Percentiles rank a stretch among this genome's conserved stretches.
Conservation (phyloP, 2,888 invertebrate species). For the Platypus cylindrus region DNA sequence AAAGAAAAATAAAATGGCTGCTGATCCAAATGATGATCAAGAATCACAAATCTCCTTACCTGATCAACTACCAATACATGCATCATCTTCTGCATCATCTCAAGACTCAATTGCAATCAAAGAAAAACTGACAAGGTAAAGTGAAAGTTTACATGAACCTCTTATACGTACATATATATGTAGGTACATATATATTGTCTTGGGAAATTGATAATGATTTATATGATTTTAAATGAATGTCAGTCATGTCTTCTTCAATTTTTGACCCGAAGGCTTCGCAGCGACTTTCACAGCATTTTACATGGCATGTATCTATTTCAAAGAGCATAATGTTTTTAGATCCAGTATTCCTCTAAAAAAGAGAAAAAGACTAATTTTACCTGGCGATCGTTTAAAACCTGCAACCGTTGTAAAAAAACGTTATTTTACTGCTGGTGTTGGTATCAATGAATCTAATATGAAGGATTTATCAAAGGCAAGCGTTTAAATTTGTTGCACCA, state of each 20-base stretch:
- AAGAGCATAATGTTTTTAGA: constrained; percentile 1
- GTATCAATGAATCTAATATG: constrained; percentile 14
- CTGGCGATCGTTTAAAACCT: constrained; percentile 11
- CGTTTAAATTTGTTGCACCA: neutral
- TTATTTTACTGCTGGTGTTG: constrained; percentile 18
- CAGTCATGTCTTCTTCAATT: too few relatives aligned
- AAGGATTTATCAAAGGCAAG: constrained; percentile 13
- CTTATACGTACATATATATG: too few relatives aligned
- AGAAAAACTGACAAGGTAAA: constrained; percentile 2
- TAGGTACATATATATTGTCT: too few relatives aligned
- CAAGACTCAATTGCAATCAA: constrained; percentile 2
- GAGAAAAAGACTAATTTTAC: neutral
- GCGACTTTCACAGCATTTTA: too few relatives aligned
- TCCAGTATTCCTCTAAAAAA: constrained; percentile 5
- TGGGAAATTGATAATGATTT: too few relatives aligned
- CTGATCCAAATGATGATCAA: too few relatives aligned
- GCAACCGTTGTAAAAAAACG: constrained; percentile 10
- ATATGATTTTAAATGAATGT: too few relatives aligned
- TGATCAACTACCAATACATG: constrained; percentile 12
- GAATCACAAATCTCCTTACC: constrained; percentile 15
- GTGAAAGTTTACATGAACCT: too few relatives aligned
- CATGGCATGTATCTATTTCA: too few relatives aligned
- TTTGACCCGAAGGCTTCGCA: too few relatives aligned
- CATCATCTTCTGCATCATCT: constrained; percentile 9
- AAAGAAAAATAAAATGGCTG: too few relatives aligned